These are phyloP conservation scores for Corythornis cristatus DNA, from an alignment of 2,113 vertebrate genomes.

Conservation along the genomic window DNA sequence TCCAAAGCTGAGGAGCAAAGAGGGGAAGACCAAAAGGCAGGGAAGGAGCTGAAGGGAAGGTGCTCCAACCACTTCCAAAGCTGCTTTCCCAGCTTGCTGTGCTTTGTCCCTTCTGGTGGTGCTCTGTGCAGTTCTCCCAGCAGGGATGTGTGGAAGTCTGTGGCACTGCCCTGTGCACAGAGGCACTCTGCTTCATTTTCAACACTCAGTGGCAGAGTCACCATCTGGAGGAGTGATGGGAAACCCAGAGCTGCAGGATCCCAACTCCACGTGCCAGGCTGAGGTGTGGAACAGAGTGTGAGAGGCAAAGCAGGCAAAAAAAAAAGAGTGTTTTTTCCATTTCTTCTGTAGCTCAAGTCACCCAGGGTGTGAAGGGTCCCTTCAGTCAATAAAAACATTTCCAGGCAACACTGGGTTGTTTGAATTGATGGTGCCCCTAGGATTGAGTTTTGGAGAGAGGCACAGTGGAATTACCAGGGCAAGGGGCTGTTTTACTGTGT, in stretches of 20 bases:
- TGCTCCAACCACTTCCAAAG: neutral
- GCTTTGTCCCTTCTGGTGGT: neutral
- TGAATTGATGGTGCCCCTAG: neutral
- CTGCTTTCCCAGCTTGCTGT: neutral
- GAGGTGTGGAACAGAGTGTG: neutral
- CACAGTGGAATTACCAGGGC: neutral
- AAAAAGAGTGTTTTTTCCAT: neutral
- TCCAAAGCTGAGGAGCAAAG: neutral
- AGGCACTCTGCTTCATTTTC: neutral
- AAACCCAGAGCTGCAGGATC: neutral
- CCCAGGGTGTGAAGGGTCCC: neutral
- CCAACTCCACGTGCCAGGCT: accelerated
- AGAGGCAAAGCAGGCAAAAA: neutral
- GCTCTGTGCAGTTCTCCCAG: neutral
- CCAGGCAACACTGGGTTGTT: neutral
- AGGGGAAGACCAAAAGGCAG: neutral
- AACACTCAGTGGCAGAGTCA: neutral
- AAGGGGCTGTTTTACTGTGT: neutral
- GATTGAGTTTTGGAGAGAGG: neutral
- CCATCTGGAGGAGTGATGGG: neutral
- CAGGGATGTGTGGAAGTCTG: accelerated
- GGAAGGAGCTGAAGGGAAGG: neutral
- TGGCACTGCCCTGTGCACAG: neutral
- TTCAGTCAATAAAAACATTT: neutral
- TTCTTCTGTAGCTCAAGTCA: neutral